A percentile compares a stretch with the other conserved stretches of the same genome.
phyloP scores from a whole-genome alignment of 2,113 vertebrate species.

The Haemorhous mexicanus region DNA sequence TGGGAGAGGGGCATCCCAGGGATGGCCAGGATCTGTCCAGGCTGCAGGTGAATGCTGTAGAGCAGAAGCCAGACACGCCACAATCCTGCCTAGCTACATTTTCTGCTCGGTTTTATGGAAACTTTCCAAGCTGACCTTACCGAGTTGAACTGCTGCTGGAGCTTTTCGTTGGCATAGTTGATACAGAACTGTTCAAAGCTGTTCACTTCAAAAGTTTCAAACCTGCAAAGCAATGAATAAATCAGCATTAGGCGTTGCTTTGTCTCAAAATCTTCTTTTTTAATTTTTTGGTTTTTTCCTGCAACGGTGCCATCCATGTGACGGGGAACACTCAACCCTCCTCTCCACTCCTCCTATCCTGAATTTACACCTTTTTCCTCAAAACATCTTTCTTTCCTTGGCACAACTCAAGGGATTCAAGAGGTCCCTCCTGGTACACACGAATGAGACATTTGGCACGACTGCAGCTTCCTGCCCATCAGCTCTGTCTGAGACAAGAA shows the following conservation, averaged over 20 bases:
- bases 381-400: background rate
- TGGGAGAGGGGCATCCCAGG: background rate
- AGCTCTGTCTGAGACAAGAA: background rate
- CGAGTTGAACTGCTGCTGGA: conserved; percentile 97
- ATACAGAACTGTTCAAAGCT: conserved; percentile 99
- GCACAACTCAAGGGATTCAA: background rate
- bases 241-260: background rate
- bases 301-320: rapidly evolving
- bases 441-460: rapidly evolving
- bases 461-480: background rate
- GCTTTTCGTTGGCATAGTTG: conserved; percentile 97
- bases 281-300: too few relatives aligned
- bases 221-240: conserved; percentile 74
- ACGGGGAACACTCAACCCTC: rapidly evolving
- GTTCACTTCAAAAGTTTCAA: conserved; percentile 95
- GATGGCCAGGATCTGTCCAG: rapidly evolving
- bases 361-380: background rate
- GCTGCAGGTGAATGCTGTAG: background rate
- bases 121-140: conserved; percentile 65
- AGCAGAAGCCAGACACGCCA: background rate
- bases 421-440: background rate
- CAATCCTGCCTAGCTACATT: background rate
- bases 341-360: background rate
- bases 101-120: background rate
- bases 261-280: background rate